Evolutionary conservation across 1,140 invertebrate species (phyloP).

Genomic region (Heliconius hermathena): DNA sequence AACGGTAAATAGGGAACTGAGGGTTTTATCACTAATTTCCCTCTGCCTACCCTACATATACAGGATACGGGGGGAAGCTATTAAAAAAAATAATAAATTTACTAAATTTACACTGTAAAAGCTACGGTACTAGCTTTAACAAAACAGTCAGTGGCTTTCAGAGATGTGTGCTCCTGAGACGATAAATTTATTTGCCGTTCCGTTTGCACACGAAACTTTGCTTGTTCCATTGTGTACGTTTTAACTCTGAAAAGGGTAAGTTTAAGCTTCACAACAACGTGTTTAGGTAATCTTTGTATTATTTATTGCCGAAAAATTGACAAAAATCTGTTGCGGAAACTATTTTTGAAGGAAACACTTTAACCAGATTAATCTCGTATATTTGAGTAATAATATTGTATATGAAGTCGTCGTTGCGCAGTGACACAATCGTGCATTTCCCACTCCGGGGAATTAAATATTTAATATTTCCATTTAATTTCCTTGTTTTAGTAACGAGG

Average conservation of each 20-base stretch:
- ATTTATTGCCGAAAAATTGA: conserved; percentile 1
- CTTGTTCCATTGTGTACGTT: conserved; percentile 46
- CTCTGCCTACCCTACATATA: background rate
- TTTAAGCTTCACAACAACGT: conserved; percentile 37
- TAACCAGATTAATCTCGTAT: no score
- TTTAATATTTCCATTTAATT: no score
- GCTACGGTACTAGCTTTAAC: conserved; percentile 7
- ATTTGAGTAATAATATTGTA: no score
- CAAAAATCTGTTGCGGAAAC: background rate
- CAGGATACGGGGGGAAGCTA: no score
- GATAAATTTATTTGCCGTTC: conserved; percentile 39
- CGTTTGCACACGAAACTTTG: conserved; percentile 38
- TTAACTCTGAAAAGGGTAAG: conserved; percentile 46
- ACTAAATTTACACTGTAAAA: conserved; percentile 41
- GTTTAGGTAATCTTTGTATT: conserved; percentile 4
- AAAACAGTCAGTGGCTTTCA: conserved; percentile 39
- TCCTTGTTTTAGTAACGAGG: no score
- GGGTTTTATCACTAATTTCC: background rate
- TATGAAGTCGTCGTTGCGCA: no score
- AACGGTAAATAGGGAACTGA: no score
- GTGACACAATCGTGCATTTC: no score
- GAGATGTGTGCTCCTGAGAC: conserved; percentile 36
- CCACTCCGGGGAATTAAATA: no score
- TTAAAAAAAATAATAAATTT: conserved; percentile 38
- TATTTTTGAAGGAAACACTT: background rate